A percentile compares a stretch with the other conserved stretches of the same genome.
phyloP scores from a whole-genome alignment of 2,113 vertebrate genomes.

The Ciconia stormi region DNA sequence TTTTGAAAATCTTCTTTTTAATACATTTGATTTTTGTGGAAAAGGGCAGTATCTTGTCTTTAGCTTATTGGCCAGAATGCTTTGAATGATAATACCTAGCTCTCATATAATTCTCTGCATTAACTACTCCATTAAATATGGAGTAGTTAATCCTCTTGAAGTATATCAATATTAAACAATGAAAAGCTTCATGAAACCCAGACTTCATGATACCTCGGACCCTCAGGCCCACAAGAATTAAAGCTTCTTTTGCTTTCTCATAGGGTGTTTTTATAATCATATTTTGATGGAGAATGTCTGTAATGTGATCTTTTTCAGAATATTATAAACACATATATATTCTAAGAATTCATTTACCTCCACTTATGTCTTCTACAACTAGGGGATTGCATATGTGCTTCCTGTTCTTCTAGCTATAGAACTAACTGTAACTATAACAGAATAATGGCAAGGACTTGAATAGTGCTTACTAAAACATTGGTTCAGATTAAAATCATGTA shows the following conservation, averaged over 20 bases:
- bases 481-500: background rate
- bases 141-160: constrained; percentile 13
- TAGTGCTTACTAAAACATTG: background rate
- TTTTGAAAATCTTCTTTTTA: background rate
- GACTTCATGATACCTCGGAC: background rate
- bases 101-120: background rate
- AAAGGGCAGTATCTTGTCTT: background rate
- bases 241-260: background rate
- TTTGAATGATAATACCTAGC: background rate
- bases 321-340: background rate
- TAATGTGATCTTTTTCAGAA: background rate
- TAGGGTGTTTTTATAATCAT: background rate
- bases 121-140: too few relatives aligned
- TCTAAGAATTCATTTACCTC: background rate
- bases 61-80: background rate
- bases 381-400: background rate
- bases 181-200: background rate
- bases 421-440: background rate
- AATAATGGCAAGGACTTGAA: background rate
- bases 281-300: background rate
- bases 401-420: background rate
- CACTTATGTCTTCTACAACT: background rate
- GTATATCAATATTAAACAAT: background rate
- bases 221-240: background rate
- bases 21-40: background rate